phyloP scores from a whole-genome alignment of 2,113 vertebrate genomes.

The Etheostoma cragini region DNA sequence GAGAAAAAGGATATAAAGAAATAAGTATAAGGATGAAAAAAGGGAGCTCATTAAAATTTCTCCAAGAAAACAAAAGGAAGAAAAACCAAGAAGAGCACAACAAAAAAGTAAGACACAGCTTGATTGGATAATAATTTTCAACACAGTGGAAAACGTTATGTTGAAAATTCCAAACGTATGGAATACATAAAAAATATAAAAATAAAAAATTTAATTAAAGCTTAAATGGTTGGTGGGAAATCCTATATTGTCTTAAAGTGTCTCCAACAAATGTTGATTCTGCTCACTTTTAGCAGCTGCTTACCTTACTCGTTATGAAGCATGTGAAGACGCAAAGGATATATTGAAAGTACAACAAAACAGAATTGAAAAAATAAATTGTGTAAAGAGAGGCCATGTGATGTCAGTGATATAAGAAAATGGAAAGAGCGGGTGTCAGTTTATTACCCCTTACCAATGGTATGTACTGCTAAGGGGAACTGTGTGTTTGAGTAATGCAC shows the following conservation, averaged over 20 bases:
- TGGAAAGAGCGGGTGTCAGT: neutral
- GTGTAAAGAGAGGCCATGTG: neutral
- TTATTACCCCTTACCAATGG: slow-evolving; percentile 6
- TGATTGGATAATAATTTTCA: too few species aligned
- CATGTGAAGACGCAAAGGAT: neutral
- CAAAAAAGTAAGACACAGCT: neutral
- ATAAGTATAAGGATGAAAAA: too few species aligned
- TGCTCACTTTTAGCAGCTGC: too few species aligned
- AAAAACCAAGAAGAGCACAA: neutral
- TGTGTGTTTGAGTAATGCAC: slow-evolving; percentile 16
- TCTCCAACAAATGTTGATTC: too few species aligned
- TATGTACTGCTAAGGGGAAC: neutral
- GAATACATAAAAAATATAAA: too few species aligned
- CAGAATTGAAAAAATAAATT: too few species aligned
- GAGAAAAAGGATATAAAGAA: neutral
- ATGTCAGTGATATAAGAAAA: neutral
- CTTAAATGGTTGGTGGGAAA: too few species aligned
- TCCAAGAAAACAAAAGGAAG: neutral
- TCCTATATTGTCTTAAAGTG: too few species aligned
- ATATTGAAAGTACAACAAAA: neutral
- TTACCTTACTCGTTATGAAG: too few species aligned
- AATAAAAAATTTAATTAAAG: too few species aligned
- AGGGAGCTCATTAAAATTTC: neutral
- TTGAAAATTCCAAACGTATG: too few species aligned
- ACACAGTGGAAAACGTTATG: too few species aligned